Evolutionary conservation across 37 sponge, comb jelly and placozoan species (phyloP).

Genomic region (Dysidea cf. avara): DNA sequence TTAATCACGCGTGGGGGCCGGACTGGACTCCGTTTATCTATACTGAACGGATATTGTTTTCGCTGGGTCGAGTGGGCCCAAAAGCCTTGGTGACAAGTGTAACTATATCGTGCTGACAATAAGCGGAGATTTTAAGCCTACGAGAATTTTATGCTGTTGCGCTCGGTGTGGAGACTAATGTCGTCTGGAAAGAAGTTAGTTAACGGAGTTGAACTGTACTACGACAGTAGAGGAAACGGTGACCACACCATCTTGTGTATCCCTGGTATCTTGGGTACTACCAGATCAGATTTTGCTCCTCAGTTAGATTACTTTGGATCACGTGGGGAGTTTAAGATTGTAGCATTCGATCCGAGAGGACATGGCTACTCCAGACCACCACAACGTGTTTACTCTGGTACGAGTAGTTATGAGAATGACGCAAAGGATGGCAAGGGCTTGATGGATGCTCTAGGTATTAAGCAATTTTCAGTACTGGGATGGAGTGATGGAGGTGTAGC

Average conservation of each 20-base stretch:
- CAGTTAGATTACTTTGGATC: conserved; percentile 44
- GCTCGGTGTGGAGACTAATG: neutral
- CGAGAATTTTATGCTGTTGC: too few relatives aligned
- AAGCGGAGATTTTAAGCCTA: too few relatives aligned
- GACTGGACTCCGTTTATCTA: too few relatives aligned
- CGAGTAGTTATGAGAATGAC: conserved; percentile 17
- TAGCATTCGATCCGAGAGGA: conserved; percentile 45
- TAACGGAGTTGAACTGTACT: conserved; percentile 28
- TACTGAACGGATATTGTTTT: too few relatives aligned
- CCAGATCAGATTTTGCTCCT: conserved; percentile 18
- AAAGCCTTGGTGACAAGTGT: too few relatives aligned
- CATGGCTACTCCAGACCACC: conserved; percentile 58
- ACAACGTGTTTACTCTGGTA: conserved; percentile 4
- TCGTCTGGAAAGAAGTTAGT: conserved; percentile 10
- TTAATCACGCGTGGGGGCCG: too few relatives aligned
- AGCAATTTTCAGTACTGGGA: conserved; percentile 59
- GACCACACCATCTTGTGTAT: conserved; percentile 38
- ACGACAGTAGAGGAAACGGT: conserved; percentile 25
- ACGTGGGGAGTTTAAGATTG: conserved; percentile 19
- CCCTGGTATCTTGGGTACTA: conserved; percentile 48
- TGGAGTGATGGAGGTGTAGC: conserved; percentile 81
- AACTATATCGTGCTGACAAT: too few relatives aligned
- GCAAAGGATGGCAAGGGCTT: conserved; percentile 45
- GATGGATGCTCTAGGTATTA: conserved; percentile 52
- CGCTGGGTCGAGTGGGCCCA: too few relatives aligned